These are phyloP conservation scores for Poecilobothrus nobilitatus DNA, from an alignment of 2,888 invertebrate genomes.

Conservation along the genomic window DNA sequence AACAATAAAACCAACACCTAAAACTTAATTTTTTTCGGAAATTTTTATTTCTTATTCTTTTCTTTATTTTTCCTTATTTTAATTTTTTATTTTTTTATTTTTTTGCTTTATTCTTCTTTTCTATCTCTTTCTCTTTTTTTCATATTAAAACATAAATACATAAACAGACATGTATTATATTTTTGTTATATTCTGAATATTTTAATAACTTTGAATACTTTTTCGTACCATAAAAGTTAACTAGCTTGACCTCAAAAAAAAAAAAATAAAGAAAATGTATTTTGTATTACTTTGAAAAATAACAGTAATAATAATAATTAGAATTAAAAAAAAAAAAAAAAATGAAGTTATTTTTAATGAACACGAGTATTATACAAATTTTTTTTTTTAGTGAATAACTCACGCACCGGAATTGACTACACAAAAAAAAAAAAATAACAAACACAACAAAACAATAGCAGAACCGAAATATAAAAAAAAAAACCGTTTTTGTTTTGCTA, in stretches of 20 bases:
- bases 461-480: too few species aligned
- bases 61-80: too few species aligned
- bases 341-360: background rate
- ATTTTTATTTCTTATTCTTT: background rate
- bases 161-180: background rate
- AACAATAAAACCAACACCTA: conserved; percentile 4
- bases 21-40: conserved; percentile 3
- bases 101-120: too few species aligned
- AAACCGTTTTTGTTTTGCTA: too few species aligned
- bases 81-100: too few species aligned
- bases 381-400: background rate
- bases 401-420: background rate
- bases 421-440: too few species aligned
- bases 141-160: too few species aligned
- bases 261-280: background rate
- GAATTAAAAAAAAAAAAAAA: background rate
- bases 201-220: background rate
- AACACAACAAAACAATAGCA: too few species aligned
- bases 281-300: too few species aligned
- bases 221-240: conserved; percentile 3
- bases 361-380: background rate
- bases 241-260: background rate
- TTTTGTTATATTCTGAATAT: background rate
- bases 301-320: background rate
- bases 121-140: too few species aligned